Conservation (phyloP, 1,140 invertebrate genomes). For the Episyrphus balteatus region DNA sequence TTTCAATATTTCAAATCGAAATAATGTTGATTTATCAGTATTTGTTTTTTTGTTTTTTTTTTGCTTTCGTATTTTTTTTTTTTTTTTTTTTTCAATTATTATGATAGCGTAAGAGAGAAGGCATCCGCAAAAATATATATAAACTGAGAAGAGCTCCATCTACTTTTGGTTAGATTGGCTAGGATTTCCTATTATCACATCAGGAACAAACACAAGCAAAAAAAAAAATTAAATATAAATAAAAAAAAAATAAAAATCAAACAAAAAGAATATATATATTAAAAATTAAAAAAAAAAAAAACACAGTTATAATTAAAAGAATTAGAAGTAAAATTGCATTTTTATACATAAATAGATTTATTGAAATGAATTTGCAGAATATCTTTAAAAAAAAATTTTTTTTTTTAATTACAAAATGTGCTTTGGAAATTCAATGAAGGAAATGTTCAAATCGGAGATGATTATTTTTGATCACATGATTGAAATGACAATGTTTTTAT, state of each 20-base stretch:
- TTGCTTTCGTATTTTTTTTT: neutral
- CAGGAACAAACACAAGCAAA: neutral
- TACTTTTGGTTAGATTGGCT: conserved; percentile 3
- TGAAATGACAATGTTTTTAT: too few relatives aligned
- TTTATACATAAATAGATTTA: neutral
- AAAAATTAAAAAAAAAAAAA: neutral
- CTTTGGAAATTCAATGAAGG: too few relatives aligned
- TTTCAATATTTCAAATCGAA: too few relatives aligned
- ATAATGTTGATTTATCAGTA: too few relatives aligned
- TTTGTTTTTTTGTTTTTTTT: neutral
- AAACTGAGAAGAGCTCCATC: neutral
- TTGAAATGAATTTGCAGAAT: neutral
- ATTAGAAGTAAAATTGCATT: neutral
- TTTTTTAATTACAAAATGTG: too few relatives aligned
- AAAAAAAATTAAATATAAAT: neutral
- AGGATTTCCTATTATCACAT: conserved; percentile 1
- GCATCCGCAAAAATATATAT: neutral
- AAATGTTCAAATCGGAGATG: too few relatives aligned
- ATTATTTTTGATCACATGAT: too few relatives aligned
- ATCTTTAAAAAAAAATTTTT: neutral
- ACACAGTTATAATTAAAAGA: neutral
- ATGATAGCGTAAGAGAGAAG: too few relatives aligned
- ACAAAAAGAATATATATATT: neutral
- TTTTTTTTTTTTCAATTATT: neutral
- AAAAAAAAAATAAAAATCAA: neutral